A percentile compares a stretch with the other conserved stretches of the same genome.
phyloP scores from a whole-genome alignment of 2,888 invertebrate genomes.

The Barypeithes pellucidus region DNA sequence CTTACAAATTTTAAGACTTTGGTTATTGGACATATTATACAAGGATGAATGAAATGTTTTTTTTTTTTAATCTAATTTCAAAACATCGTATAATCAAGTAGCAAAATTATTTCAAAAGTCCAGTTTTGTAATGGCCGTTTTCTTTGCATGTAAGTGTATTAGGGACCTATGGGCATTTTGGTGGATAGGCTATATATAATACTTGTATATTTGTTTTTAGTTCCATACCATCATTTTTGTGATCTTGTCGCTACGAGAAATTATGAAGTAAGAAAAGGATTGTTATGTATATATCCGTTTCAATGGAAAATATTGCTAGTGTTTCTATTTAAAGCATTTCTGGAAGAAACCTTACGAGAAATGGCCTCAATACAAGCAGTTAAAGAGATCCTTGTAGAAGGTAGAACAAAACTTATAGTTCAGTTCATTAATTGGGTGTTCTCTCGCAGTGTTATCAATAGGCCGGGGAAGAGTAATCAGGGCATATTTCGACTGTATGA shows the following conservation, averaged over 20 bases:
- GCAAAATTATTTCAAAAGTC: too few relatives aligned
- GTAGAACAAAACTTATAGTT: constrained; percentile 63
- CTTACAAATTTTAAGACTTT: too few relatives aligned
- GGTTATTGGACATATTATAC: too few relatives aligned
- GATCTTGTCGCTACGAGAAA: constrained; percentile 73
- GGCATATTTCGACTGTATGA: constrained; percentile 63
- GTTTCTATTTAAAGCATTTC: constrained; percentile 71
- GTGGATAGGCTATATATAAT: too few relatives aligned
- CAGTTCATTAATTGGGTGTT: constrained; percentile 63
- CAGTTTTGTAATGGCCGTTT: too few relatives aligned
- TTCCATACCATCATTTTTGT: constrained; percentile 75
- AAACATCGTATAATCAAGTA: too few relatives aligned
- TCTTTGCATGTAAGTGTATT: too few relatives aligned
- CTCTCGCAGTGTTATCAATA: constrained; percentile 18
- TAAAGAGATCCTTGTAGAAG: constrained; percentile 67
- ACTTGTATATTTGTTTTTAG: constrained; percentile 53
- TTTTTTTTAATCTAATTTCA: too few relatives aligned
- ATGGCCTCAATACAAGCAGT: constrained; percentile 64
- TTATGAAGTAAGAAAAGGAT: constrained; percentile 73
- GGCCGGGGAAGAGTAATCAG: not conserved
- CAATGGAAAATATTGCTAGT: constrained; percentile 73
- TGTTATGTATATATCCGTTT: constrained; percentile 73
- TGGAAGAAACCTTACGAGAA: constrained; percentile 66
- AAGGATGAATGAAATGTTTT: too few relatives aligned
- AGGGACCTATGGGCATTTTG: too few relatives aligned